Evolutionary conservation across 2,888 invertebrate genomes (phyloP), one percentile per base, ranked within the genome.

Genomic region (Melanophora roralis): DNA sequence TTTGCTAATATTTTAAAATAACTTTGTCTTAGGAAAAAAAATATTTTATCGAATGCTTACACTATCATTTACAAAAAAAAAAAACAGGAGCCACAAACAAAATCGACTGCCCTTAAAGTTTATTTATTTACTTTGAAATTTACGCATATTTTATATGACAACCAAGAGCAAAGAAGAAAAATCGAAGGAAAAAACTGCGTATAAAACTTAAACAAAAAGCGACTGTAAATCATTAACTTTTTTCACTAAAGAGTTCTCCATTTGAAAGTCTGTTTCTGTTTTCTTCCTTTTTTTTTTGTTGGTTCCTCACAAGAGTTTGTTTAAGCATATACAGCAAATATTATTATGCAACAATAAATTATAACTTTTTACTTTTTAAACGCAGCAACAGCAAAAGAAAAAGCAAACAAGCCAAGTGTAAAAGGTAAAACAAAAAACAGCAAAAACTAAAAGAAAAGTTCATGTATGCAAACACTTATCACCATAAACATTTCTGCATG

Each of bases 131-230:
- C 45, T 64, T 72, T 67, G 23, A 32, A 71, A 65, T 59, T 65
- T 34, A 27, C 67, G 60, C 75, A 72, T 67, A 75, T 57, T 79
- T 75, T 75, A 71, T 67, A 60, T 71, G 38, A 9, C 45, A 79
- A 19, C 53, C n/a, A 49, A 51, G n/a, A n/a, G n/a, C n/a, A n/a
- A n/a, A n/a, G n/a, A n/a, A n/a, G n/a, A 53, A 62, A 47, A 68
- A 47, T n/a, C n/a, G n/a, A n/a, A n/a, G n/a, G n/a, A 34, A 21
- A 2, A 23, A 21, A 19, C 27, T 23, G n/a, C n/a, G n/a, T n/a
- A 45, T 51, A 27, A 11, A 12, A 38, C 49, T 67, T 12, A 19
- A 1, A 36, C 2, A 14, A n/a, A n/a, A n/a, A 40, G 14, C 14
- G 40, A 14, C 12, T 16, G 34, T 19, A 36, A 57, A 57, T n/a